Base-by-base conservation (phyloP, 2,113 vertebrate species). In the Peromyscus polionotus region DNA sequence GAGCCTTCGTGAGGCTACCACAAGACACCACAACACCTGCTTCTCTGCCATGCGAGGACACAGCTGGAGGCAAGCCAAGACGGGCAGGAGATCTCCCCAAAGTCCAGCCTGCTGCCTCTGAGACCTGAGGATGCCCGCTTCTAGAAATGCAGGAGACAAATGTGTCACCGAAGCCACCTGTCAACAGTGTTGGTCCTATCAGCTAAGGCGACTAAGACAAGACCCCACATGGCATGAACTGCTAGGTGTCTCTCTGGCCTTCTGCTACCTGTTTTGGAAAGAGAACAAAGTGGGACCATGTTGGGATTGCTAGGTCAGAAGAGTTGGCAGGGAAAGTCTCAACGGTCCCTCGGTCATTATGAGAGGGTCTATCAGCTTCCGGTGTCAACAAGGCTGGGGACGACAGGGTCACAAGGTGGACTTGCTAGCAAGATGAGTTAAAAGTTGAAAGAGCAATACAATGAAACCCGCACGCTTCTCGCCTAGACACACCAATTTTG, bases 401-500 rank as follows among this genome's bases (percentile, higher is more conserved):
- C 6, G 54, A 33, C 8, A 77, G 65, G 28, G 84, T 39, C 33
- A 39, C 59, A 13, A 5, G 59, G 48, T 24, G 65, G 84, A n/a
- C 39, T 59, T 13, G 28, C 42, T 1, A 65, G 77, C 77, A 59
- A 84, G 57, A 14, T 8, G 13, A 70, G 24, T 51, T 61, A 76
- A 67, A 51, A 65, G 48, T 17, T 17, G 11, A 31, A 75, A 42
- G 45, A 36, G 17, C 7, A 4, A 22, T 13, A 68, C 24, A 10
- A 7, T 16, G 59, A 84, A 16, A 31, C 63, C 33, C 39, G 4
- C 0, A 5, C 0, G 11, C 31, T 45, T 14, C 33, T 70, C 51
- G 10, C 77, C 84, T 14, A 36, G 48, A 79, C 3, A 10, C 17
- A 22, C 42, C 39, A 0, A 0, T 54, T 4, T 13, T 28, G 0